Evolutionary conservation across 2,797 vertebrate genomes (phyloP).

Genomic region (Balearica regulorum): DNA sequence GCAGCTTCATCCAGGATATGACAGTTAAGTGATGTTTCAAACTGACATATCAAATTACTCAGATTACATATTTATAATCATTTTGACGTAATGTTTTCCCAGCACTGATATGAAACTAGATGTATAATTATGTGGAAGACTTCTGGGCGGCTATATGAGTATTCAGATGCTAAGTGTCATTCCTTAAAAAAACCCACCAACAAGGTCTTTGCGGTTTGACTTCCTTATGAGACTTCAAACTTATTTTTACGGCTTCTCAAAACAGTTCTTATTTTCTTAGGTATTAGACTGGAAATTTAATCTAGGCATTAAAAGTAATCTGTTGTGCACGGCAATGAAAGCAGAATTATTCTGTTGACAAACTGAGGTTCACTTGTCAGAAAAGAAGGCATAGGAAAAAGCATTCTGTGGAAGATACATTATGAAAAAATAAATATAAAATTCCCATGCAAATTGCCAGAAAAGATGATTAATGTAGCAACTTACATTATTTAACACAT

Average conservation of each 20-base stretch:
- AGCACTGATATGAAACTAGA: neutral
- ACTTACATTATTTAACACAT: neutral
- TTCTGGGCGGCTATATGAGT: neutral
- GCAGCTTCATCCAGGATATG: neutral
- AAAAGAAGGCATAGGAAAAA: neutral
- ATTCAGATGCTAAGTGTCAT: neutral
- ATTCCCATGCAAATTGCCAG: neutral
- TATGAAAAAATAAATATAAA: neutral
- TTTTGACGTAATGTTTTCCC: neutral
- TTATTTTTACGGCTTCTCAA: neutral
- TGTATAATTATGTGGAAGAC: neutral
- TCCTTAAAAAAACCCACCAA: neutral
- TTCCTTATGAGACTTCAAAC: neutral
- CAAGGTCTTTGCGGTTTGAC: neutral
- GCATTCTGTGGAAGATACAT: neutral
- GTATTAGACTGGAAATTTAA: neutral
- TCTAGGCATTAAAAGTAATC: neutral
- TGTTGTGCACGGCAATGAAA: neutral
- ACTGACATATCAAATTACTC: neutral
- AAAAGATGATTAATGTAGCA: neutral
- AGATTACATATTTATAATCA: neutral
- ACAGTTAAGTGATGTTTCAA: neutral
- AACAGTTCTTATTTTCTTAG: neutral
- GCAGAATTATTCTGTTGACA: neutral
- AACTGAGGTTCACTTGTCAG: neutral